Conservation (phyloP, 35 echinoderm and acorn worm species). For the Apostichopus japonicus region DNA sequence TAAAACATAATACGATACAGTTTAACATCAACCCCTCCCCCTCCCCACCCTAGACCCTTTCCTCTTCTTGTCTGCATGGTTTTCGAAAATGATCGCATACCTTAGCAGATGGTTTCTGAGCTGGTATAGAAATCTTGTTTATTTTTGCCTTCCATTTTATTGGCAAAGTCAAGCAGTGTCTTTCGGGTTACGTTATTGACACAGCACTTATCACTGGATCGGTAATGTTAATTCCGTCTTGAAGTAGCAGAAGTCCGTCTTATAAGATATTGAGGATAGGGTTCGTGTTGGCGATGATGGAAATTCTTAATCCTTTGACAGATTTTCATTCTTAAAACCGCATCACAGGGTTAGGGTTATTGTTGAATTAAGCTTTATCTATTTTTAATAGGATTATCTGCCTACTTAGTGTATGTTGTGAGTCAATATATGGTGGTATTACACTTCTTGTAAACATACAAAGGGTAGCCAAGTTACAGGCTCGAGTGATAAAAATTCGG, state of each 20-base stretch:
- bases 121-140: too few species aligned
- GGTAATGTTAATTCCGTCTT: not conserved
- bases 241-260: conserved; percentile 11
- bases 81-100: too few species aligned
- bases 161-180: not conserved
- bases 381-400: conserved; percentile 37
- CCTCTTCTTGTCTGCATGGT: too few species aligned
- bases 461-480: conserved; percentile 15
- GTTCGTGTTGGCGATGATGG: conserved; percentile 21
- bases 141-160: not conserved
- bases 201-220: conserved; percentile 6
- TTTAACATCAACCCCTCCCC: too few species aligned
- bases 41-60: too few species aligned
- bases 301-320: not conserved
- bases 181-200: not conserved
- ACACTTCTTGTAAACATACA: conserved; percentile 18
- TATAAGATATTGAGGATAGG: not conserved
- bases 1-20: too few species aligned
- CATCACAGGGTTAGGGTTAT: not conserved
- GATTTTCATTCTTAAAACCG: not conserved
- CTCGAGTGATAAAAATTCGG: conserved; percentile 12
- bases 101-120: too few species aligned
- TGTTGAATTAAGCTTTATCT: conserved; percentile 3
- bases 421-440: conserved; percentile 20
- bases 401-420: conserved; percentile 23